Base-by-base conservation (phyloP, 2,888 invertebrate species). In the Dilophus febrilis region DNA sequence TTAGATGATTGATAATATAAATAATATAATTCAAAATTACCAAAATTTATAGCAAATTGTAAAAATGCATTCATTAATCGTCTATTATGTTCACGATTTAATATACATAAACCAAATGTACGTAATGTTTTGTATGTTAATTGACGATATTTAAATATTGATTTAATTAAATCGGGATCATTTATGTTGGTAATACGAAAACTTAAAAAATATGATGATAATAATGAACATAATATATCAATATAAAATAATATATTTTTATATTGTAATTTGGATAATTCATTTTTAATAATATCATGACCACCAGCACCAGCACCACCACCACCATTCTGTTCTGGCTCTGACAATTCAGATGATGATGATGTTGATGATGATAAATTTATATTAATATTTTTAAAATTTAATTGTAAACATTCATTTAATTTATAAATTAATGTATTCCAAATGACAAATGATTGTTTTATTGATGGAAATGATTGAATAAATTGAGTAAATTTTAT, bases 391-490 rank as follows among this genome's bases (percentile, higher is more conserved):
- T 18, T 27, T 17, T 45, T 35, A 8, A 11, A 17, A 16, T 3
- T 42, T 27, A 11, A 43, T 19, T n/a, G n/a, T n/a, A 22, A 22
- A 22, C n/a, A 34, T 1, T 47, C 47, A 0, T 46, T 42, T 4
- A 62, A 46, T 2, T 49, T 46, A 42, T 50, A 57, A 11, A 59
- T 43, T 18, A 60, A 42, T 3, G 54, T 52, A 35, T 57, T 56
- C 60, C 62, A 62, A 12, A 62, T 54, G 4, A 55, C 54, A 28
- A 62, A 41, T 2, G 61, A 57, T 2, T 59, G 58, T 39, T 58
- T 60, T 22, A 22, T n/a, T n/a, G n/a, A 22, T 22, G 22, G 8
- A 22, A 22, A 22, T 22, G 22, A 6, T 6, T 6, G 4, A 6
- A 22, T 22, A 22, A 22, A 22, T 6, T 22, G 4, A 22, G 22